phyloP scores from a whole-genome alignment of 1,140 invertebrate species.

The Ceratina japonica region DNA sequence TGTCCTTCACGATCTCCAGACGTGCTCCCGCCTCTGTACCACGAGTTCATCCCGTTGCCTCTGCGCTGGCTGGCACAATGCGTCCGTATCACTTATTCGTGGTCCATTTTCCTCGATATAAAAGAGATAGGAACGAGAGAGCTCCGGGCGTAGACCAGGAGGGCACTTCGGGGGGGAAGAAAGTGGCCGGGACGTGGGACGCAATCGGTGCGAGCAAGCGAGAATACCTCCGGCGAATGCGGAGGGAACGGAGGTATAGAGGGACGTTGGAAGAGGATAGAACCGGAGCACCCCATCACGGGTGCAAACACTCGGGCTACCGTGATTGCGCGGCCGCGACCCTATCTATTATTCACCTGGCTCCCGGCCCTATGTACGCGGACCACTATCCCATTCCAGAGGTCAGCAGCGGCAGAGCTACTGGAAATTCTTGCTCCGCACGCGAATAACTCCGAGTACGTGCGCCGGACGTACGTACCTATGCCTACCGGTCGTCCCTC shows the following conservation, averaged over 20 bases:
- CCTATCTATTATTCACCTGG: constrained; percentile 77
- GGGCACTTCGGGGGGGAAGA: constrained; percentile 10
- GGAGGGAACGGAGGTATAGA: constrained; percentile 13
- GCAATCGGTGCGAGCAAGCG: neutral
- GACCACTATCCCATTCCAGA: constrained; percentile 49
- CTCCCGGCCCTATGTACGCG: constrained; percentile 57
- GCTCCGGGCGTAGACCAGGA: constrained; percentile 38
- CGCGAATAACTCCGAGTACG: constrained; percentile 11
- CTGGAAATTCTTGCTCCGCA: constrained; percentile 28
- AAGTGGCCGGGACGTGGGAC: no score
- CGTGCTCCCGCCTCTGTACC: neutral
- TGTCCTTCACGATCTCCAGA: constrained; percentile 1
- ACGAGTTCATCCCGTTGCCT: constrained; percentile 20
- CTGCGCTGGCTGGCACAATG: constrained; percentile 50
- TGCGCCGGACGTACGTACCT: neutral
- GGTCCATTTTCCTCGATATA: constrained; percentile 71
- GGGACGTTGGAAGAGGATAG: constrained; percentile 24
- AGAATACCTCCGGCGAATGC: neutral
- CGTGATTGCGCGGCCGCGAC: constrained; percentile 77
- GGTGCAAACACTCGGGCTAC: constrained; percentile 75
- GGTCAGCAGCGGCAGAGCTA: constrained; percentile 13
- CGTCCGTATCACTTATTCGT: constrained; percentile 76
- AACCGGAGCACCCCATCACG: constrained; percentile 71
- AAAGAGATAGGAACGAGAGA: constrained; percentile 56
- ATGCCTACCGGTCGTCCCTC: neutral